Evolutionary conservation across 2,888 invertebrate genomes (phyloP).

Genomic region (Vannuccia rotundouncinata): DNA sequence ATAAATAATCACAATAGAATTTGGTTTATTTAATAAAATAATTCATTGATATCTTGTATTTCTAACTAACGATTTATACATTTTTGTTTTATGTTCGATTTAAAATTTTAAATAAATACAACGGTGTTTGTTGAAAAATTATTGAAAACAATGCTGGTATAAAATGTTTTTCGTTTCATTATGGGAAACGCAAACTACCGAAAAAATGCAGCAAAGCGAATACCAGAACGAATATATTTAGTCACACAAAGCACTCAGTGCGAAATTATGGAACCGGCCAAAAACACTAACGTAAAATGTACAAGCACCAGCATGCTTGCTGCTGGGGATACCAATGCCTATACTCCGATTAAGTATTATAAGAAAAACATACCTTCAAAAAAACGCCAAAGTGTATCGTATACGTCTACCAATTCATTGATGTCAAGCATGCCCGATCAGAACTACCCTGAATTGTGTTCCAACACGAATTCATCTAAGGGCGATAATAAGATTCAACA

Average conservation of each 20-base stretch:
- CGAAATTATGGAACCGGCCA: neutral
- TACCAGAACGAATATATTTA: neutral
- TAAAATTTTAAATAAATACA: too few relatives aligned
- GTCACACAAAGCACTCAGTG: neutral
- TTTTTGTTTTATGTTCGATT: too few relatives aligned
- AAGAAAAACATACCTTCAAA: neutral
- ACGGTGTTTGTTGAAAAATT: too few relatives aligned
- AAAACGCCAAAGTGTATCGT: neutral
- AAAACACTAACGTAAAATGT: neutral
- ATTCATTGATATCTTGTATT: too few relatives aligned
- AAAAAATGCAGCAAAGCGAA: too few relatives aligned
- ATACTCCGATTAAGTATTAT: neutral
- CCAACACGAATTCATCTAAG: neutral
- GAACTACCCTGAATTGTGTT: neutral
- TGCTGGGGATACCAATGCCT: too few relatives aligned
- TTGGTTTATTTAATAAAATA: too few relatives aligned
- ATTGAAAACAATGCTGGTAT: too few relatives aligned
- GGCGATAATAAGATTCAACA: neutral
- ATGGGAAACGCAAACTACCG: too few relatives aligned
- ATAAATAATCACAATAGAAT: too few relatives aligned
- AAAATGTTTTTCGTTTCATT: too few relatives aligned
- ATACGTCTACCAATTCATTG: neutral
- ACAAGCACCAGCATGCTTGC: neutral
- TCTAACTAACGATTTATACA: too few relatives aligned
- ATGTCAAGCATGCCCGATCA: neutral